Conservation (phyloP, 2,888 invertebrate species). For the Halictus ligatus region DNA sequence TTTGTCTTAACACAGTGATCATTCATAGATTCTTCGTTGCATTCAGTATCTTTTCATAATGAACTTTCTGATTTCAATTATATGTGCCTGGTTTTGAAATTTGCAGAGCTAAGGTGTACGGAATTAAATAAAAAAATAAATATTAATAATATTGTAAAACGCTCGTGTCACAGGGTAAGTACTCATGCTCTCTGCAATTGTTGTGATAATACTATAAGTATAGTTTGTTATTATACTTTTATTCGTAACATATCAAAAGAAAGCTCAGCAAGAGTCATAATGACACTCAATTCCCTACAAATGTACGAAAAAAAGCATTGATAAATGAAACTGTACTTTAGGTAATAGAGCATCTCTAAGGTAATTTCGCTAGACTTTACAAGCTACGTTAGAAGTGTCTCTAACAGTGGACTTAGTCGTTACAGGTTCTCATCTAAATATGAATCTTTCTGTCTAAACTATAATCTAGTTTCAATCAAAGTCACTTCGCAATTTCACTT, state of each 20-base stretch:
- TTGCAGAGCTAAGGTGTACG: constrained; percentile 26
- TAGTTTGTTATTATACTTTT: constrained; percentile 44
- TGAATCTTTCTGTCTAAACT: constrained; percentile 65
- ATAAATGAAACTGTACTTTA: constrained; percentile 47
- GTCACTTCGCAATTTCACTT: constrained; percentile 62
- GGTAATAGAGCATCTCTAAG: constrained; percentile 63
- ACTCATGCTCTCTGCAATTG: constrained; percentile 50
- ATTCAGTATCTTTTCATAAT: constrained; percentile 28
- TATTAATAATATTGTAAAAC: constrained; percentile 71
- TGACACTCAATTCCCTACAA: constrained; percentile 40
- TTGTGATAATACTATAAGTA: constrained; percentile 52
- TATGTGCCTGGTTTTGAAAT: constrained; percentile 31
- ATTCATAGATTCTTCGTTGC: constrained; percentile 37
- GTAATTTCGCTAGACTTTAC: constrained; percentile 63
- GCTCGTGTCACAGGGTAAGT: constrained; percentile 43
- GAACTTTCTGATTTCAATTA: constrained; percentile 11
- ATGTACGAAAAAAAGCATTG: constrained; percentile 49
- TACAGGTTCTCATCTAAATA: constrained; percentile 68
- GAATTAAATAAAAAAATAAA: constrained; percentile 59
- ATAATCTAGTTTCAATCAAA: constrained; percentile 67
- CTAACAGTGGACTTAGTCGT: constrained; percentile 69
- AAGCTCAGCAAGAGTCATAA: constrained; percentile 32
- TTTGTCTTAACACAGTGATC: constrained; percentile 8
- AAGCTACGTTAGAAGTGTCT: constrained; percentile 70
- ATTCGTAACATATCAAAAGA: constrained; percentile 36